A percentile compares a stretch with the other conserved stretches of the same genome.
Conservation (phyloP, 2,113 vertebrate species). For the Laticauda laticaudata region DNA sequence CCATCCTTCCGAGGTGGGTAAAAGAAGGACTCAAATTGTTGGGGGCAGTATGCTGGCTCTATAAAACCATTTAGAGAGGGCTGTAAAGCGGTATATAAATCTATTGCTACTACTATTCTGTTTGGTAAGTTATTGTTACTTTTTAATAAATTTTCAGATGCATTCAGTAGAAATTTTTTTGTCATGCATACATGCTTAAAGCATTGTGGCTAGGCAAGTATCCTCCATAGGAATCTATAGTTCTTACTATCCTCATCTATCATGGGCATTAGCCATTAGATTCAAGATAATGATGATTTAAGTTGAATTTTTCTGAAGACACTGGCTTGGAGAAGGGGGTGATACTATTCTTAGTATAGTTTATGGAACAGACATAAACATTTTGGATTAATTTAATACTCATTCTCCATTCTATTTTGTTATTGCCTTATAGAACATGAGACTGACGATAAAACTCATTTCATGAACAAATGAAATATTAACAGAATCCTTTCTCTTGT, state of each 20-base stretch:
- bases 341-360: not conserved
- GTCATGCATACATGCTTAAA: not conserved
- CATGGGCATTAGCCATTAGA: not conserved
- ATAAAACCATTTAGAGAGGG: too few species aligned
- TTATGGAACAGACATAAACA: not conserved
- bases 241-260: not conserved
- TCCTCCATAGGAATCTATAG: not conserved
- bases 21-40: too few species aligned
- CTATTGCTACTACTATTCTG: not conserved
- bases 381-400: not conserved
- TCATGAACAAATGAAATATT: not conserved
- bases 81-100: too few species aligned
- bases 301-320: not conserved
- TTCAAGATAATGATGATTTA: not conserved
- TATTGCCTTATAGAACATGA: not conserved
- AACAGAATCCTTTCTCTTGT: not conserved
- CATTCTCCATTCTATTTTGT: not conserved
- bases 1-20: too few species aligned
- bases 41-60: too few species aligned
- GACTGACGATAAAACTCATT: not conserved
- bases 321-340: not conserved
- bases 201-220: too few species aligned
- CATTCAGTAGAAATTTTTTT: not conserved
- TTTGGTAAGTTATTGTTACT: not conserved
- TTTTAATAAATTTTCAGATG: not conserved